Evolutionary conservation across 2,113 vertebrate genomes (phyloP), one percentile per base, ranked within the genome.

Genomic region (Meleagris gallopavo): DNA sequence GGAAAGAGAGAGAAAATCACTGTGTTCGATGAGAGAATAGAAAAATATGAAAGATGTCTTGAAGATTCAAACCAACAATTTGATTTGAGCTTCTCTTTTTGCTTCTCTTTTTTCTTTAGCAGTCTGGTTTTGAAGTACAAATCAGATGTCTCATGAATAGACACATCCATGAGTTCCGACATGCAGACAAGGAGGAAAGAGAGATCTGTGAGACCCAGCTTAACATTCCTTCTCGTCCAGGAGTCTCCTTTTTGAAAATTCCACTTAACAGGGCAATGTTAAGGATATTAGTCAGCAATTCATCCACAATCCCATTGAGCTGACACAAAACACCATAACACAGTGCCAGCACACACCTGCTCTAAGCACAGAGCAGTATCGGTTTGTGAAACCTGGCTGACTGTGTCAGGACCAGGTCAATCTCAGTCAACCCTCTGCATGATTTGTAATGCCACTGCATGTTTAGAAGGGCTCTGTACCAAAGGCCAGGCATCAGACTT

Each of bases 261-360:
- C 61, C 6, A 3, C 5, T 16, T 54, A 13, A 4, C 3, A 58
- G n/a, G 5, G 64, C 10, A 73, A 15, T 16, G 65, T 67, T 50
- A 50, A 19, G 7, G 11, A 25, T 10, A 29, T 22, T 52, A 8
- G 2, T 32, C n/a, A 54, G 34, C 7, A 83, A 40, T 40, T 85
- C 11, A 34, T 43, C 6, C 6, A 19, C 24, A 5, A 1, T 24
- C 16, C 19, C 58, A 2, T 13, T 60, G 50, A 66, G 11, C 1
- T 2, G 65, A 73, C 13, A 16, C 8, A 64, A 92, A 69, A 79
- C 40, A 7, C 9, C 13, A 2, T 9, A 20, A 9, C 17, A 4
- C 9, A 13, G 29, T 40, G 16, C 48, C 15, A 1, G 2, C 9
- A 30, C 3, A 14, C 2, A 1, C 9, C 48, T 48, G 1, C 34